Base-by-base conservation (phyloP, 2,888 invertebrate species). In the Andrena dorsata region DNA sequence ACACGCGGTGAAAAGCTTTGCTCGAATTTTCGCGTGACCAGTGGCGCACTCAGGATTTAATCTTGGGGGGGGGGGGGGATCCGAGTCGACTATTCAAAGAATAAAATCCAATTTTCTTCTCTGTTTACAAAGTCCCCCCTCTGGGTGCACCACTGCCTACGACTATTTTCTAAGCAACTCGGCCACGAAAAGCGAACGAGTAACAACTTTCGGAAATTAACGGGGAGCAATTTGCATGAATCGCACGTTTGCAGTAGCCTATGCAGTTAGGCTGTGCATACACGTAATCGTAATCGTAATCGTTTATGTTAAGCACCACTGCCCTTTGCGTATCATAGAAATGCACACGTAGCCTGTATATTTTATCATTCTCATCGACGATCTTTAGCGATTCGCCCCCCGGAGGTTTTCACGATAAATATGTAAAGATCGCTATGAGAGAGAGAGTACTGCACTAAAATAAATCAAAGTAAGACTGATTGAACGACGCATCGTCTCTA, bases 201-300 rank as follows among this genome's bases (percentile, higher is more conserved):
- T 7, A 61, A 28, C 5, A 41, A 41, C n/a, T 13, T 26, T 26
- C n/a, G 61, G 35, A 30, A 32, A 47, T 20, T 7, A 58, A 64
- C 66, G 41, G n/a, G 74, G 74, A 69, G 76, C 73, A 82, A 81
- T 77, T 75, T 81, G 87, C 87, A 86, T 88, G 87, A 70, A 74
- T 80, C 73, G 87, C 88, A 81, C 81, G 84, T 76, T 41, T 77
- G 72, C 70, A 32, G 51, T 76, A 49, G 30, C 35, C 71, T 69
- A 53, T 49, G 68, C 56, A 78, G 74, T 72, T 69, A 76, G 68
- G 73, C 70, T 71, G 61, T 64, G 76, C 69, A 66, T 61, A 80
- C 80, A 53, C 71, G 72, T 78, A 58, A 63, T 47, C 58, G 72
- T 78, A 58, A 63, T 47, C 58, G 35, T 80, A 68, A 79, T 26